These are phyloP conservation scores for Taeniopygia guttata DNA, from an alignment of 2,797 vertebrate genomes.

Conservation along the genomic window DNA sequence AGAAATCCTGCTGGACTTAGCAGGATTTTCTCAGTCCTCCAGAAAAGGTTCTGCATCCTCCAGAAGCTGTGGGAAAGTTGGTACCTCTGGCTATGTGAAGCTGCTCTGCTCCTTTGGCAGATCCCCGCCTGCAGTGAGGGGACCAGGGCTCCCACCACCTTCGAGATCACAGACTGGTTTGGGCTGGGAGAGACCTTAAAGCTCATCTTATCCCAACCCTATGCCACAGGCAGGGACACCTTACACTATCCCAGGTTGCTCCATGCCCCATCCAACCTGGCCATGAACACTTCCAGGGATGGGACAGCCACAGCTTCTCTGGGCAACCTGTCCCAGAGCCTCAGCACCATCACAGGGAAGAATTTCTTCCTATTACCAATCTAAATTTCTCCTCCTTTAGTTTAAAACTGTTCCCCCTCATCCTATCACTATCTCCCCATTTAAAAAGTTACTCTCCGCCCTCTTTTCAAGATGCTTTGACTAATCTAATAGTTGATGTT, in stretches of 20 bases:
- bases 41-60: background rate
- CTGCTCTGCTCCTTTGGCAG: background rate
- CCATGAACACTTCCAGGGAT: background rate
- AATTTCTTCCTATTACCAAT: background rate
- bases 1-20: background rate
- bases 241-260: background rate
- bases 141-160: background rate
- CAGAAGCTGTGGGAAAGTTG: background rate
- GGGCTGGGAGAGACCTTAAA: background rate
- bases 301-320: background rate
- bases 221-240: background rate
- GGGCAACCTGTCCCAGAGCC: background rate
- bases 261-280: background rate
- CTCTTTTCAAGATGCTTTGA: background rate
- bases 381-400: background rate
- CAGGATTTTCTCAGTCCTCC: background rate
- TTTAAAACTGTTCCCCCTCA: background rate
- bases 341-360: background rate
- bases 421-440: background rate
- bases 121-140: rapidly evolving
- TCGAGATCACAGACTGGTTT: background rate
- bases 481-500: background rate
- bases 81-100: background rate
- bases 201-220: background rate
- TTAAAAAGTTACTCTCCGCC: background rate